phyloP scores from a whole-genome alignment of 2,888 invertebrate genomes.

The Heteropelma amictum region DNA sequence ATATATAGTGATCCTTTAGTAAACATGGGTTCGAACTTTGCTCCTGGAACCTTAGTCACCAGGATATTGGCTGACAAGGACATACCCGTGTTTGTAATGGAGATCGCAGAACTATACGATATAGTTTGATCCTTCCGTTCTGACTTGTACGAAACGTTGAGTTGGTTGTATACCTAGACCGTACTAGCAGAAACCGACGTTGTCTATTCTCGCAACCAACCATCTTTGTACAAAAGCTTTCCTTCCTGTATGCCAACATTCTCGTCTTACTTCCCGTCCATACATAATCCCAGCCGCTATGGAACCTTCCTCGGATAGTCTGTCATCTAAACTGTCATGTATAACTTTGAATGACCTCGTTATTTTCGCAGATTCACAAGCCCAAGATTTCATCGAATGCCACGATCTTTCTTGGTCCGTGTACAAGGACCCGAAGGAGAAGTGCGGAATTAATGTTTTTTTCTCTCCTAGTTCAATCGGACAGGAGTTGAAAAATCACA shows the following conservation, averaged over 20 bases:
- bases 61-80: constrained; percentile 61
- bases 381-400: too few species aligned
- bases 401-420: too few species aligned
- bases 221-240: constrained; percentile 52
- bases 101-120: constrained; percentile 54
- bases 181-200: constrained; percentile 27
- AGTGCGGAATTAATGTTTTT: too few species aligned
- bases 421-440: too few species aligned
- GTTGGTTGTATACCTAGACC: constrained; percentile 55
- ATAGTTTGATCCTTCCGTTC: constrained; percentile 58
- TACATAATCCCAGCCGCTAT: constrained; percentile 1
- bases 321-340: too few species aligned
- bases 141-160: constrained; percentile 28
- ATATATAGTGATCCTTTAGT: constrained; percentile 53
- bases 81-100: constrained; percentile 60
- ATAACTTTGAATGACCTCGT: too few species aligned
- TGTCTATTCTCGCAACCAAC: constrained; percentile 42
- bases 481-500: too few species aligned
- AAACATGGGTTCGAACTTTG: constrained; percentile 57
- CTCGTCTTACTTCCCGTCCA: constrained; percentile 36
- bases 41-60: constrained; percentile 50
- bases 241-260: constrained; percentile 41
- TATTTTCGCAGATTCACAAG: too few species aligned
- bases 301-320: too few species aligned
- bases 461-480: too few species aligned